Base-by-base conservation (phyloP, 2,888 invertebrate species). In the Cosmorhoe ocellata region DNA sequence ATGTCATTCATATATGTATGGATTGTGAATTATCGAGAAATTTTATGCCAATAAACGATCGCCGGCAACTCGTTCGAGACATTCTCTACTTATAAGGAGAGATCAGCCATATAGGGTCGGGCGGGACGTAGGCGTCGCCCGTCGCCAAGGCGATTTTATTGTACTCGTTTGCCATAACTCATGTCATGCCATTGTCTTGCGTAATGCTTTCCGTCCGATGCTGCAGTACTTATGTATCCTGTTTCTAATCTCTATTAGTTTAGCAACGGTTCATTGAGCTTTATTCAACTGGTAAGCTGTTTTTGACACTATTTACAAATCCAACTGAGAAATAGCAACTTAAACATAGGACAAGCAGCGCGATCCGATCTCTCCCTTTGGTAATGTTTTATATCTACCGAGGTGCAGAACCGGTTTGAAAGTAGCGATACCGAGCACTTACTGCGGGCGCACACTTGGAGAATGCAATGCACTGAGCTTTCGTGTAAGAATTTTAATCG, bases 81-180 rank as follows among this genome's bases (percentile, higher is more conserved):
- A 71, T 80, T 84, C 84, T 67, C 80, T 74, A 61, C 84, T 73
- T 85, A 86, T 82, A 86, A 63, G 85, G 85, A 59, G 64, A 75
- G 83, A 84, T 85, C 80, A 74, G 66, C 78, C 78, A 66, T 74
- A 80, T 80, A 79, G 61, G 72, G n/a, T n/a, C n/a, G 79, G 69
- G 67, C 59, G 64, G 69, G 56, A 55, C 67, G 89, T 88, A 79
- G 86, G 88, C 81, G 87, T 77, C 66, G 73, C 66, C 79, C 74
- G 83, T 72, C 75, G 75, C 65, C 78, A 67, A 70, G 71, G 69
- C 74, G 58, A 69, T 52, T 49, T 64, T 64, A 76, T 72, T 71
- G 69, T 69, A 60, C 55, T 39, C 60, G 60, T 58, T 66, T 51
- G 69, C 69, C 64, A 74, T 80, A 79, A 75, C 61, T 79, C 78